Conservation (phyloP, 2,113 vertebrate genomes). For the Tapirus terrestris region DNA sequence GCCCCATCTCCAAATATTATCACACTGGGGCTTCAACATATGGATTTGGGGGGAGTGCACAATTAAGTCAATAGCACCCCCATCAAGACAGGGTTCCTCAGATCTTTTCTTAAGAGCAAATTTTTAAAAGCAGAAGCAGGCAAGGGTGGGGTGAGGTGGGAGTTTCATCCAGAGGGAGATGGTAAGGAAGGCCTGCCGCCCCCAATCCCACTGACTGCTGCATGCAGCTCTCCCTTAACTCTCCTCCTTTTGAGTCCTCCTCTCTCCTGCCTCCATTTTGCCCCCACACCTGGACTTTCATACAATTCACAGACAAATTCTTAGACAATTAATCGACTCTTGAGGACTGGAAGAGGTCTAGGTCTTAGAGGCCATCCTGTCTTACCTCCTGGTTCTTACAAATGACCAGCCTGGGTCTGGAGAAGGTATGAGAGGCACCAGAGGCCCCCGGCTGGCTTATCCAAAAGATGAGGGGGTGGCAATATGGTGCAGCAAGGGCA, state of each 20-base stretch:
- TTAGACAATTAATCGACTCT: not conserved
- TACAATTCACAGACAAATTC: not conserved
- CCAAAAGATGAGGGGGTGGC: not conserved
- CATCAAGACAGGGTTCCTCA: not conserved
- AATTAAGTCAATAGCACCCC: not conserved
- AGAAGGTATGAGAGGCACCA: not conserved
- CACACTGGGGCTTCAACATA: not conserved
- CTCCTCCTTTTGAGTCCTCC: not conserved
- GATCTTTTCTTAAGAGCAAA: not conserved
- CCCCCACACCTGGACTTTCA: not conserved
- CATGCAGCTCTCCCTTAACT: no score
- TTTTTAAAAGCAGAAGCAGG: not conserved
- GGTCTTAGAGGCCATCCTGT: not conserved
- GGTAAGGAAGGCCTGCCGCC: not conserved
- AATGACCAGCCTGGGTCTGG: not conserved
- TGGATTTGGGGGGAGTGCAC: not conserved
- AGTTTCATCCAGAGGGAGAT: not conserved
- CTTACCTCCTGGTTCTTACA: not conserved
- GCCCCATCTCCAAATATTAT: not conserved
- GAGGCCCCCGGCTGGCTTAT: fast-evolving
- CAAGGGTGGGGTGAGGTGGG: not conserved
- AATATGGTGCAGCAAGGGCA: not conserved
- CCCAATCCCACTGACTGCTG: no score
- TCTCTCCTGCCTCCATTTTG: not conserved
- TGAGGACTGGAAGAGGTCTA: not conserved